Conservation (phyloP, 2,888 invertebrate species). For the Anarsia innoxiella region DNA sequence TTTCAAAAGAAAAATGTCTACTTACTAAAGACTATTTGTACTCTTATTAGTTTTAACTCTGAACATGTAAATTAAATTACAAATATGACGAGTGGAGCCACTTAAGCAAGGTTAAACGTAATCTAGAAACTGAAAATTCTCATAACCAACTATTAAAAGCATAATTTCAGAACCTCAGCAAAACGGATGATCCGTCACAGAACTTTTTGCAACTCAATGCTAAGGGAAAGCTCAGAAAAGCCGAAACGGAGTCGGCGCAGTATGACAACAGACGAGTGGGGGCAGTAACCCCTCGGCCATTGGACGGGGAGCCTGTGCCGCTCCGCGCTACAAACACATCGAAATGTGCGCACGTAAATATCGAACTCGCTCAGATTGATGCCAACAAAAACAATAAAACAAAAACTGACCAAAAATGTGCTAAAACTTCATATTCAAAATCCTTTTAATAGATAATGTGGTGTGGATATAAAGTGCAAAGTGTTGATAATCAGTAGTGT, state of each 20-base stretch:
- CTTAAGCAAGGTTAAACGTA: no score
- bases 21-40: no score
- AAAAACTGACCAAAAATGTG: no score
- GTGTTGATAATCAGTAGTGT: constrained; percentile 51
- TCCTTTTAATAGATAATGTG: constrained; percentile 35
- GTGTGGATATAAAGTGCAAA: constrained; percentile 37
- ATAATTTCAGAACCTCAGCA: no score
- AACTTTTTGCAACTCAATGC: constrained; percentile 24
- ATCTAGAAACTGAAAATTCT: no score
- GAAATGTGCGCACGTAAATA: constrained; percentile 48
- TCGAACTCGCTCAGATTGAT: constrained; percentile 25
- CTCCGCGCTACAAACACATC: constrained; percentile 41
- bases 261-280: constrained; percentile 56
- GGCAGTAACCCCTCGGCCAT: constrained; percentile 61
- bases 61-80: no score
- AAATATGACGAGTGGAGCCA: no score
- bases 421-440: no score
- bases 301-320: constrained; percentile 57
- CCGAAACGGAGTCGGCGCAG: constrained; percentile 69
- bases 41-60: no score
- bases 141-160: no score
- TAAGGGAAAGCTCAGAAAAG: constrained; percentile 46
- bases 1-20: no score
- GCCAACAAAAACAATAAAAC: constrained; percentile 6
- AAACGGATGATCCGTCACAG: constrained; percentile 9